A percentile compares a stretch with the other conserved stretches of the same genome.
phyloP scores from a whole-genome alignment of 2,797 vertebrate species.

The Chelonia mydas region DNA sequence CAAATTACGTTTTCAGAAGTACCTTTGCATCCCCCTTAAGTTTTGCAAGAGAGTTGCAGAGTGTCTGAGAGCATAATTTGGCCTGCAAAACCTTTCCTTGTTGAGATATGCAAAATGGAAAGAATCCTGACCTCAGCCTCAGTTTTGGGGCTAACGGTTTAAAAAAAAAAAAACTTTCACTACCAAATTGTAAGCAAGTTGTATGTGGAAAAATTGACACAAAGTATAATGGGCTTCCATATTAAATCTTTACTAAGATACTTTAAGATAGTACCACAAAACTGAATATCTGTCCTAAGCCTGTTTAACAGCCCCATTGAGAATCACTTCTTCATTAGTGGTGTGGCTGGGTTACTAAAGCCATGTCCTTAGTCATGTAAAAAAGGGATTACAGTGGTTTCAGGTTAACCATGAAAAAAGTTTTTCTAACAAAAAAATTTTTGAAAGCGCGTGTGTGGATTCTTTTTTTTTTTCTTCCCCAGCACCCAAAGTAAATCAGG shows the following conservation, averaged over 20 bases:
- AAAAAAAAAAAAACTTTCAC: background rate
- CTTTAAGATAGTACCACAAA: background rate
- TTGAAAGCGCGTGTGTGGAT: background rate
- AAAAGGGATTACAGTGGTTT: background rate
- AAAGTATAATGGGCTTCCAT: no score
- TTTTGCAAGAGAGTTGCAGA: background rate
- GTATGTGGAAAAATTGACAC: background rate
- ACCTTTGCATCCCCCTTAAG: background rate
- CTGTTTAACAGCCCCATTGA: background rate
- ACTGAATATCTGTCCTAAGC: background rate
- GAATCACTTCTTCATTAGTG: background rate
- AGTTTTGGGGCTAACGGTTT: background rate
- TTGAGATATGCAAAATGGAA: background rate
- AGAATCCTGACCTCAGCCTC: background rate
- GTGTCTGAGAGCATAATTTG: background rate
- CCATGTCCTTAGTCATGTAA: background rate
- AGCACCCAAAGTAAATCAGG: slow-evolving; percentile 82
- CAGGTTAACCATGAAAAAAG: background rate
- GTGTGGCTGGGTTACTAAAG: background rate
- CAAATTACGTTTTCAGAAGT: background rate
- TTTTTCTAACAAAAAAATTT: background rate
- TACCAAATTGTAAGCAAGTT: background rate
- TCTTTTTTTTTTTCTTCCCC: background rate
- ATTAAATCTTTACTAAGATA: background rate
- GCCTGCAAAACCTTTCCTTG: background rate